phyloP scores from a whole-genome alignment of 2,113 vertebrate genomes.

The Clarias batrachus region DNA sequence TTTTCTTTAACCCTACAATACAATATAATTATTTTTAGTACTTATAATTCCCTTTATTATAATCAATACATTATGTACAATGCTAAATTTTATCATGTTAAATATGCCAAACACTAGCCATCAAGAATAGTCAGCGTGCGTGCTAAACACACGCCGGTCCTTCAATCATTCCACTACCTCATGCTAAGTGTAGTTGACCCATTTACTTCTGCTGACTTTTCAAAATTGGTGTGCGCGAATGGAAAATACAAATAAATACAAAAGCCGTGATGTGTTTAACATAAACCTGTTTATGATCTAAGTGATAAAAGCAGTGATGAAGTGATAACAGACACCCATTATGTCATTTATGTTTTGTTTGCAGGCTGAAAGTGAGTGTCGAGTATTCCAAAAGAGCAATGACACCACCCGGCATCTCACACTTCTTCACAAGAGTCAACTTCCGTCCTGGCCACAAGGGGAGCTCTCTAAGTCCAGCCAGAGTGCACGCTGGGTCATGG shows the following conservation, averaged over 20 bases:
- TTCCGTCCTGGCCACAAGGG: constrained; percentile 57
- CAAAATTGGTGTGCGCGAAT: neutral
- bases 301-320: neutral
- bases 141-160: neutral
- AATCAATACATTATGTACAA: neutral
- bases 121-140: neutral
- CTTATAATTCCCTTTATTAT: neutral
- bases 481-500: neutral
- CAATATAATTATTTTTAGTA: neutral
- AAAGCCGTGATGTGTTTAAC: neutral
- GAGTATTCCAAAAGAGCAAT: constrained; percentile 51
- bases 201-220: neutral
- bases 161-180: neutral
- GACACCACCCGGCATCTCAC: constrained; percentile 30
- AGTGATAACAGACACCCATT: neutral
- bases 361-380: constrained; percentile 69
- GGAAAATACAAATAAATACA: neutral
- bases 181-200: neutral
- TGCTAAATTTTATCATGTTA: neutral
- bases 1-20: neutral
- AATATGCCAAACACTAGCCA: neutral
- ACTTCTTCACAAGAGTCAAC: constrained; percentile 61
- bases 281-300: neutral
- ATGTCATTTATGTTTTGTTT: neutral
- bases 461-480: constrained; percentile 59